Conservation (phyloP, 2,888 invertebrate genomes). For the Yponomeuta malinellus region DNA sequence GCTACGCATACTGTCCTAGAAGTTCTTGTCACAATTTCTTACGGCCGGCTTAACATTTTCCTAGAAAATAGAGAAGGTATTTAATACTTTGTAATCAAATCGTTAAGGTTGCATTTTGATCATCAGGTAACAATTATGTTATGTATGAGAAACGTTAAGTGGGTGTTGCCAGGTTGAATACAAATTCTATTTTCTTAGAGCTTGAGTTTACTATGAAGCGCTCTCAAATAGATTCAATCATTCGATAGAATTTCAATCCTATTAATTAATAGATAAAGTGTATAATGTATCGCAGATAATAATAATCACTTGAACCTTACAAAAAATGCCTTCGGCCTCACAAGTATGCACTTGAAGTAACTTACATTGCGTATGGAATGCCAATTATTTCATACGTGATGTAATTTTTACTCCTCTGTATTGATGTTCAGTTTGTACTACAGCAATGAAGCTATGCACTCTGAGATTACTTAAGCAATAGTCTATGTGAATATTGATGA, state of each 20-base stretch:
- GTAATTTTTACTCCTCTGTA: background rate
- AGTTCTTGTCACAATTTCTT: background rate
- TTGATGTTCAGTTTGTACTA: background rate
- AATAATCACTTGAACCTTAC: conserved; percentile 5
- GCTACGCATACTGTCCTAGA: background rate
- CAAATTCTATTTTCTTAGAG: background rate
- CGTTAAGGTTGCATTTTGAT: background rate
- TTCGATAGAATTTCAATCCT: background rate
- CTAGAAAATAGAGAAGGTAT: background rate
- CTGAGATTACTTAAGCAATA: too few species aligned
- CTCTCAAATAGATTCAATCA: background rate
- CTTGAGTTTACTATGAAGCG: conserved; percentile 1
- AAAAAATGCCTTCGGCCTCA: background rate
- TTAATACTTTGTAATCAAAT: background rate
- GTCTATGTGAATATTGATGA: too few species aligned
- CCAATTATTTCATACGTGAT: background rate
- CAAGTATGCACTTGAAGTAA: conserved; percentile 5
- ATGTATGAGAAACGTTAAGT: background rate
- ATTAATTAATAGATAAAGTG: background rate
- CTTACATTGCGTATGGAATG: background rate
- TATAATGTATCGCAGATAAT: background rate
- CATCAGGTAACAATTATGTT: background rate
- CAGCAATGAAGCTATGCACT: too few species aligned
- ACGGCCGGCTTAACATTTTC: conserved; percentile 6
- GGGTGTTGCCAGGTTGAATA: background rate